Base-by-base conservation (phyloP, 2,113 vertebrate species). In the Neogobius melanostomus region DNA sequence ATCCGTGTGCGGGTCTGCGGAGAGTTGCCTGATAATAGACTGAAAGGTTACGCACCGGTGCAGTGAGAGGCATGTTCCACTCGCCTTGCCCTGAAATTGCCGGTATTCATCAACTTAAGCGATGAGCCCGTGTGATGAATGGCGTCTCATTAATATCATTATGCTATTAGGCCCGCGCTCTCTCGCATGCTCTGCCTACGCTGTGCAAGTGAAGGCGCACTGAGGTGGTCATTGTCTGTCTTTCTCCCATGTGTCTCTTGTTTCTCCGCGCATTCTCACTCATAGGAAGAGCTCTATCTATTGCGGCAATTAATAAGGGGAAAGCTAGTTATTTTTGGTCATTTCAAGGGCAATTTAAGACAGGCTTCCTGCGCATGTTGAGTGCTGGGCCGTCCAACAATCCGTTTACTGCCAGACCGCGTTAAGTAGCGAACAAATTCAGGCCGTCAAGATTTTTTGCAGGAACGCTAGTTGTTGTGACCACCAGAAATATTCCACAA, bases 21-120 rank as follows among this genome's bases (percentile, higher is more conserved):
- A 74, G 74, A 82, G 63, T 48, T 17, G 36, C 21, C 21, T 50
- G 68, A 76, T 85, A 88, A 88, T 83, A 82, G 84, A 80, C 74
- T 77, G 66, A 81, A 86, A 89, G 85, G 87, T 87, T 85, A 86
- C 79, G 69, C 53, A 28, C 75, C 64, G 77, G 74, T 81, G 83
- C 86, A 77, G 81, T 17, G 11, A 75, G 77, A 82, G 66, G 75
- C 76, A 69, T 73, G 85, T 88, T 90, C 75, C 89, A 85, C 79
- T 82, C 62, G 87, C 81, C 80, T 80, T 82, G 82, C 16, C 85
- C 79, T 84, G 82, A 90, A 87, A 89, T 90, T 85, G 82, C 85
- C 81, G 77, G 85, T 86, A 88, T 90, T 90, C 85, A 88, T 90
- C 86, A 91, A 87, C 79, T 74, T 88, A 90, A 90, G 80, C 86